Conservation (phyloP, 2,888 invertebrate species). For the Amphipyra tragopoginis region DNA sequence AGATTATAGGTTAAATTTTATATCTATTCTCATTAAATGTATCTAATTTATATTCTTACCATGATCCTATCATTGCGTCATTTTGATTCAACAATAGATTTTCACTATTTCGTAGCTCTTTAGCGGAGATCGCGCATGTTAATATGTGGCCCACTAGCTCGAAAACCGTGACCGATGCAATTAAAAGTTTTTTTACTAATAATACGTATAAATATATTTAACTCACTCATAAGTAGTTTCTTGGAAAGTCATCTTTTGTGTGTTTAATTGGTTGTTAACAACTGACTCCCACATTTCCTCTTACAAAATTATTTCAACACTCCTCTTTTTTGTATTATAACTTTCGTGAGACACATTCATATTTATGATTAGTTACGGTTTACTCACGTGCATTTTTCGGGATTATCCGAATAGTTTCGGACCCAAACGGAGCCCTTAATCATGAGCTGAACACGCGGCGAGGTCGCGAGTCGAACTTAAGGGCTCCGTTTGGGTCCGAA, state of each 20-base stretch:
- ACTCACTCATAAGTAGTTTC: constrained; percentile 17
- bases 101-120: constrained; percentile 66
- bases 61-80: constrained; percentile 63
- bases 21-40: no score
- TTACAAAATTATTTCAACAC: constrained; percentile 9
- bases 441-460: no score
- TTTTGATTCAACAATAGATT: constrained; percentile 68
- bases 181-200: constrained; percentile 65
- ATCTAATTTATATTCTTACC: constrained; percentile 6
- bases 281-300: constrained; percentile 1
- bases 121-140: constrained; percentile 67
- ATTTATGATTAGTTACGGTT: no score
- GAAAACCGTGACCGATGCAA: constrained; percentile 73
- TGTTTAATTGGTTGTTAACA: constrained; percentile 21
- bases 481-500: no score
- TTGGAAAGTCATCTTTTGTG: constrained; percentile 37
- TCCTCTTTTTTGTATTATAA: no score
- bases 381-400: no score
- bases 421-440: no score
- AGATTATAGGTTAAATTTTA: no score
- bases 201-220: constrained; percentile 38
- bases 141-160: constrained; percentile 74
- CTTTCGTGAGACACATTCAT: no score
- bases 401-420: no score
- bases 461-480: no score